Percentiles rank a stretch among this genome's conserved stretches.
Conservation (phyloP, 2,113 vertebrate species). For the Chaetura pelagica region DNA sequence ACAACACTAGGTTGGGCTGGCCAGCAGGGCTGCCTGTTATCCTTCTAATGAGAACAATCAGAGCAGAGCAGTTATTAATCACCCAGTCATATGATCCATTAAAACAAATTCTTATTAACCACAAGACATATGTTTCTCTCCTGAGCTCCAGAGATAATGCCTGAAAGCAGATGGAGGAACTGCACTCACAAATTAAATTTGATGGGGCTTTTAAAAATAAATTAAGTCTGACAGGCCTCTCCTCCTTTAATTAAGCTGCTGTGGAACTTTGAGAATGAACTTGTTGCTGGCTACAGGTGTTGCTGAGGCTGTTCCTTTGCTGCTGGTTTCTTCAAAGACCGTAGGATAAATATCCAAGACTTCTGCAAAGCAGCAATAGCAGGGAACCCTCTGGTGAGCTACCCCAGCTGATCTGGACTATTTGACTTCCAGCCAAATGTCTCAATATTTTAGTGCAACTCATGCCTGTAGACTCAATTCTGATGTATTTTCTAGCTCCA, state of each 20-base stretch:
- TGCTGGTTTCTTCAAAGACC: not conserved
- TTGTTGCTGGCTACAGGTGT: not conserved
- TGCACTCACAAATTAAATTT: slow-evolving; percentile 58
- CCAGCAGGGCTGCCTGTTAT: slow-evolving; percentile 33
- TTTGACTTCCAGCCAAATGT: not conserved
- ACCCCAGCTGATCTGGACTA: not conserved
- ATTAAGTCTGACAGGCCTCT: slow-evolving; percentile 56
- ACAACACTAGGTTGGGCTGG: not conserved
- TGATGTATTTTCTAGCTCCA: not conserved
- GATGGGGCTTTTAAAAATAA: slow-evolving; percentile 65
- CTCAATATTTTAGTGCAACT: not conserved
- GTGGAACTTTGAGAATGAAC: not conserved
- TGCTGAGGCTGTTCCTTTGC: not conserved
- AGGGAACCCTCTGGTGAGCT: not conserved
- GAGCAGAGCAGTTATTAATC: slow-evolving; percentile 66
- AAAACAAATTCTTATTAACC: slow-evolving; percentile 68
- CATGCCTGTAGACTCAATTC: not conserved
- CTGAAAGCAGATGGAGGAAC: slow-evolving; percentile 61
- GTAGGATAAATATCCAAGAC: not conserved
- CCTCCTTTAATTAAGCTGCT: slow-evolving; percentile 47
- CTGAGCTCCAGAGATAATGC: slow-evolving; percentile 72
- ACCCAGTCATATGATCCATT: slow-evolving; percentile 68
- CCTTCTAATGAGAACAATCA: slow-evolving; percentile 64
- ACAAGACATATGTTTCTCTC: slow-evolving; percentile 71
- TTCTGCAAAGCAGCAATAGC: not conserved